These are phyloP conservation scores for Gasterosteus aculeatus DNA, from an alignment of 2,113 vertebrate species.

Conservation along the genomic window DNA sequence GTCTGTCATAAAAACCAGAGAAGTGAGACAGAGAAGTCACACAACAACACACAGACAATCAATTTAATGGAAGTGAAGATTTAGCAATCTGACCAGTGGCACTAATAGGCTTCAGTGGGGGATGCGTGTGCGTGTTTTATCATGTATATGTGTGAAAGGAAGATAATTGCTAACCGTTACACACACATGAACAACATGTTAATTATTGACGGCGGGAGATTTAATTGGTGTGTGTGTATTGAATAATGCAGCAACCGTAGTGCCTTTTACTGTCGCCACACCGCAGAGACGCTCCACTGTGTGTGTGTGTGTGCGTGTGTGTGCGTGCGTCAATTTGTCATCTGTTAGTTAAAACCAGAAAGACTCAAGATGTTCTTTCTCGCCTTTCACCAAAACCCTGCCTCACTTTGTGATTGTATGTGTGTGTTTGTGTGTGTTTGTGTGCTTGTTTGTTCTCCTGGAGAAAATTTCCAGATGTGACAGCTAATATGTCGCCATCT, in stretches of 20 bases:
- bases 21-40: conserved; percentile 17
- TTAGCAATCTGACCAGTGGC: conserved; percentile 40
- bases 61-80: conserved; percentile 28
- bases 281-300: conserved; percentile 30
- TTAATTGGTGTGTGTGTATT: conserved; percentile 66
- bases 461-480: conserved; percentile 34
- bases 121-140: conserved; percentile 22
- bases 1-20: conserved; percentile 38
- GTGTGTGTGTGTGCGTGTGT: conserved; percentile 16
- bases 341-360: conserved; percentile 69
- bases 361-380: conserved; percentile 65
- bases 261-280: conserved; percentile 63
- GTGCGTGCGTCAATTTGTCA: conserved; percentile 65
- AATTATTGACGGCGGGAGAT: conserved; percentile 65
- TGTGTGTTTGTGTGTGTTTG: conserved; percentile 21
- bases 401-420: conserved; percentile 5
- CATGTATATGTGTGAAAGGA: conserved; percentile 28
- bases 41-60: conserved; percentile 10
- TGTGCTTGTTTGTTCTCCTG: conserved; percentile 2
- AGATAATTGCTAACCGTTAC: conserved; percentile 26
- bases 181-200: conserved; percentile 39
- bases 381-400: conserved; percentile 32
- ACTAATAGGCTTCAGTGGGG: conserved; percentile 36
- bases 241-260: conserved; percentile 64
- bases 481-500: conserved; percentile 34